phyloP scores from a whole-genome alignment of 2,888 invertebrate species.

The Trissolcus japonicus region DNA sequence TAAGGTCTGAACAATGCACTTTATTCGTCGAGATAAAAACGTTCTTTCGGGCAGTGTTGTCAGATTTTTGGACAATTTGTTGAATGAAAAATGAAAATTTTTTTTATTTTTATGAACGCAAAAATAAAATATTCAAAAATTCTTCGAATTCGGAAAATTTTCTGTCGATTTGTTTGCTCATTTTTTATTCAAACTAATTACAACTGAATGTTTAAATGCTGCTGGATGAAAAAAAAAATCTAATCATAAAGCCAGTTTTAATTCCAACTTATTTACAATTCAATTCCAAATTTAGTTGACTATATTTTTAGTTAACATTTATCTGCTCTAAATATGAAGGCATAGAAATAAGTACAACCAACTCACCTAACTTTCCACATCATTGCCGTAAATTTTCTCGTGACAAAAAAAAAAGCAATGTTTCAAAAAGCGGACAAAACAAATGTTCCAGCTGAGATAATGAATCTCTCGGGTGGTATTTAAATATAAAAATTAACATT shows the following conservation, averaged over 20 bases:
- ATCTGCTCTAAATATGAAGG: too few species aligned
- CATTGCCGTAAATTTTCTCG: conserved; percentile 20
- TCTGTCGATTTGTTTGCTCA: too few species aligned
- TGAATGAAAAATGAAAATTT: not conserved
- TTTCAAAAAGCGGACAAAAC: conserved; percentile 22
- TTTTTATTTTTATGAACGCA: not conserved
- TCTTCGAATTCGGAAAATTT: too few species aligned
- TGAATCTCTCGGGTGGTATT: conserved; percentile 1
- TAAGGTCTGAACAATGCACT: conserved; percentile 60
- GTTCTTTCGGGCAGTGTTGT: conserved; percentile 47
- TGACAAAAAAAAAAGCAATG: conserved; percentile 20
- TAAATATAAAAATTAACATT: conserved; percentile 34
- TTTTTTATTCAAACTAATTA: too few species aligned
- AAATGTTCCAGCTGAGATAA: conserved; percentile 3
- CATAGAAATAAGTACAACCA: too few species aligned
- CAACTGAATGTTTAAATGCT: too few species aligned
- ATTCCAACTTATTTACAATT: too few species aligned
- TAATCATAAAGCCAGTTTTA: too few species aligned
- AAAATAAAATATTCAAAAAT: not conserved
- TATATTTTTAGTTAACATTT: too few species aligned
- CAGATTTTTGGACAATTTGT: conserved; percentile 43
- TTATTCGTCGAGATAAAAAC: conserved; percentile 58
- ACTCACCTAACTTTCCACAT: conserved; percentile 5
- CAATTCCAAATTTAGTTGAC: too few species aligned
- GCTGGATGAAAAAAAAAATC: too few species aligned